Base-by-base conservation (phyloP, 2,888 invertebrate genomes). In the Drosophila pseudotalamancana region DNA sequence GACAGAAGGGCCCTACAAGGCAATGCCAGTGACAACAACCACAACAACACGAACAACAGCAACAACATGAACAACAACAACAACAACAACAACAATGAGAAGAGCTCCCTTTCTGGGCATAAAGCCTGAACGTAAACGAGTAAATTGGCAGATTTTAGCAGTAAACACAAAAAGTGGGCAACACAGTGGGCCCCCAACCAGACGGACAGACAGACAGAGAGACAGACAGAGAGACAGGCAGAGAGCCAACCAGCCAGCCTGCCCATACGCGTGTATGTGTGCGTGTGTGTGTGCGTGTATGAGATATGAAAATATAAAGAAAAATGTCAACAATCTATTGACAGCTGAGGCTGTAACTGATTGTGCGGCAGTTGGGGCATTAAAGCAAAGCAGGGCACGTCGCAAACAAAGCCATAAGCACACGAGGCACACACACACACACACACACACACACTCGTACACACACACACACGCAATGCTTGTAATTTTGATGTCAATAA, bases 321-420 rank as follows among this genome's bases (percentile, higher is more conserved):
- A 83, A 81, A 83, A 83, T 83, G 83, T 83, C 87, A 83, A 88
- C 88, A 88, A 88, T 83, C 87, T 84, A 83, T 83, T 83, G 83
- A 83, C 88, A 83, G 88, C 88, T 88, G 83, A 88, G 82, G 87
- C 87, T 78, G 88, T 81, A 88, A 88, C 88, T 88, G 88, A 88
- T 81, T 86, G 87, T 84, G 57, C 43, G 57, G 57, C 75, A 73
- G 78, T 71, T 75, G 50, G 49, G 77, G 76, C 72, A 61, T 65
- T 61, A 59, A 51, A 62, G 56, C 49, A 83, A 83, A 86, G 80
- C 81, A 83, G 87, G 87, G 80, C 80, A 81, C 84, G 84, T 83
- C 63, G 81, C 84, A 86, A 81, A 86, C 87, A 81, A 81, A 81
- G 80, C 68, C 73, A 73, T 83, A 80, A 79, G 77, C 65, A 71